Evolutionary conservation across 1,140 invertebrate genomes (phyloP), one percentile per base, ranked within the genome.

Genomic region (Ips typographus): DNA sequence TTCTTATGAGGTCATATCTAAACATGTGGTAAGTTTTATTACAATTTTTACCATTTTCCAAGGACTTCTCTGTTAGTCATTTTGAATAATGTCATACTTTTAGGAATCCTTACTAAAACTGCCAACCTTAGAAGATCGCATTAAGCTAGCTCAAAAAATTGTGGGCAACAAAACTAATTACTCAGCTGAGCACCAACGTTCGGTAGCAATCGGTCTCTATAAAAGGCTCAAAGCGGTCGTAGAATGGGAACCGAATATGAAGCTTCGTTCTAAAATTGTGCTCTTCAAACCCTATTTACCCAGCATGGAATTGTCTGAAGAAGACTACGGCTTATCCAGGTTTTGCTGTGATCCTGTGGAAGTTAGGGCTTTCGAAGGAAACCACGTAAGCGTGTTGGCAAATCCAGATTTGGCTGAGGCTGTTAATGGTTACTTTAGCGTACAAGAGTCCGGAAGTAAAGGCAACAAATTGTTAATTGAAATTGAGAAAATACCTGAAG

Each of bases 321-420:
- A 88, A 42, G 87, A 91, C 74, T 92, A 91, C 77, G 86, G 86
- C 43, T 77, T 92, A 0, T 82, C 85, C 0, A 81, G 85, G 71
- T 77, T 83, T 64, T 84, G 83, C 2, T 81, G 83, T 43, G 76
- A 80, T 1, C 79, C 81, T 2, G 82, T 87, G 0, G 81, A 80
- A 1, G 79, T 88, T 0, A 83, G 84, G 66, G 83, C 83, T 49
- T 81, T 89, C 41, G 87, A 89, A 73, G 90, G 90, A n/a, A 90
- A 90, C 77, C 91, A 92, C 73, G 76, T 85, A 0, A 86, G 84
- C 7, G 89, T 92, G 73, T 74, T 92, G 65, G 85, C 91, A 38
- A 88, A 88, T 75, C 79, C 82, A 38, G 87, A 87, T 73, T 77
- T 88, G 44, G 82, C 85, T 1, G 80, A 85, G 58, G 84, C 87